phyloP scores from a whole-genome alignment of 2,888 invertebrate species.

The Agonum fuliginosum region DNA sequence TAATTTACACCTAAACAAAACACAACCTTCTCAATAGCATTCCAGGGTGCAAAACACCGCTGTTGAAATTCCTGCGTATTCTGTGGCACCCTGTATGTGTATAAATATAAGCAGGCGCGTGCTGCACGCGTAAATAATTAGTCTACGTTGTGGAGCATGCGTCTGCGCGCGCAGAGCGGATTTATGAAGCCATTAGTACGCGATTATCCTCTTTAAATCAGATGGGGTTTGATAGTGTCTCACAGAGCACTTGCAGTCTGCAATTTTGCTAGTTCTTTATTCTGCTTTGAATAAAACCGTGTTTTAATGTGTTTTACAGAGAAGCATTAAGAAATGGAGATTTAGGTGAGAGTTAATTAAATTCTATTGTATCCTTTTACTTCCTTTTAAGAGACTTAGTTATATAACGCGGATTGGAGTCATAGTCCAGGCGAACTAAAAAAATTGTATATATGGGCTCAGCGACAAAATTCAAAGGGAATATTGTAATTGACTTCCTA shows the following conservation, averaged over 20 bases:
- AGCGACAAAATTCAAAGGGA: no score
- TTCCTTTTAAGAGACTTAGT: no score
- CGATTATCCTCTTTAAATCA: slow-evolving; percentile 56
- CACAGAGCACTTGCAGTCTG: slow-evolving; percentile 8
- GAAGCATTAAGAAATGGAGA: not conserved
- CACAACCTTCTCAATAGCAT: slow-evolving; percentile 29
- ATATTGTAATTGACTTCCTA: no score
- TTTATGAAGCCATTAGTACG: slow-evolving; percentile 48
- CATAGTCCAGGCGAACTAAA: no score
- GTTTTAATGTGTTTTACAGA: slow-evolving; percentile 3
- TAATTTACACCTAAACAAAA: slow-evolving; percentile 37
- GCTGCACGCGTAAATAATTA: slow-evolving; percentile 32
- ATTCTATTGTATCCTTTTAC: no score
- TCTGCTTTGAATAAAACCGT: slow-evolving; percentile 1
- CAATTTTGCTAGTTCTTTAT: slow-evolving; percentile 31
- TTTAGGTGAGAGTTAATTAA: no score
- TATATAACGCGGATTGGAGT: no score
- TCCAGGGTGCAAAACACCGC: not conserved
- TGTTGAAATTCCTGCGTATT: slow-evolving; percentile 21
- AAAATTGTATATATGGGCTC: no score
- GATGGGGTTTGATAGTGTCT: slow-evolving; percentile 46
- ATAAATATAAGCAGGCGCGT: slow-evolving; percentile 34
- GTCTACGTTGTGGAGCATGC: slow-evolving; percentile 18
- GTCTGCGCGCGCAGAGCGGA: slow-evolving; percentile 23
- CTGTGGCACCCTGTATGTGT: not conserved